A percentile compares a stretch with the other conserved stretches of the same genome.
phyloP scores from a whole-genome alignment of 1,140 invertebrate genomes.

The Solenopsis invicta region DNA sequence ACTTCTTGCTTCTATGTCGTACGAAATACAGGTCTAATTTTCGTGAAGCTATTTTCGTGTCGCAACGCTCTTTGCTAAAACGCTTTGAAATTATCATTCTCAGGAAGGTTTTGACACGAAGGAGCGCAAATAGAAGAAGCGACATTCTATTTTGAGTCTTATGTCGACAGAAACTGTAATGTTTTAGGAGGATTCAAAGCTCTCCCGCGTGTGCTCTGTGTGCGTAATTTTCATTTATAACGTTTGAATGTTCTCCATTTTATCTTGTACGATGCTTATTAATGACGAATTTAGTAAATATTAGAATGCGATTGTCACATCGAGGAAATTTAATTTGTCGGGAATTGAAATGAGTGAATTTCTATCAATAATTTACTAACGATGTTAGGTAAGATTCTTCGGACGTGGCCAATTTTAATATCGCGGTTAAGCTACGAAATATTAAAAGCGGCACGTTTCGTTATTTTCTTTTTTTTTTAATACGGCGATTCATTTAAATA shows the following conservation, averaged over 20 bases:
- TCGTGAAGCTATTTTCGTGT: neutral
- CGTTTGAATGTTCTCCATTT: neutral
- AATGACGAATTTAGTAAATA: neutral
- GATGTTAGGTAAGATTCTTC: neutral
- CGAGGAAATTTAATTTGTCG: neutral
- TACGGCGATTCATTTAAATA: neutral
- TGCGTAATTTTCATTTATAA: constrained; percentile 29
- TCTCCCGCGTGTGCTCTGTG: neutral
- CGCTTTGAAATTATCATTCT: neutral
- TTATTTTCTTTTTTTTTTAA: neutral
- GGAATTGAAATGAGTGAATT: neutral
- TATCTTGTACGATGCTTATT: neutral
- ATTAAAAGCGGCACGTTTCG: neutral
- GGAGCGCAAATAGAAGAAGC: neutral
- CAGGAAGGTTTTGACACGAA: neutral
- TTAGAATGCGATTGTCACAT: neutral
- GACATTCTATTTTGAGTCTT: neutral
- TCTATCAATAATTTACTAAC: neutral
- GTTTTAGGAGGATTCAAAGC: constrained; percentile 3
- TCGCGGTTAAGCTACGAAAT: neutral
- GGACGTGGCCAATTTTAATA: neutral
- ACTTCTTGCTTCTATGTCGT: neutral
- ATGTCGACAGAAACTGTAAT: neutral
- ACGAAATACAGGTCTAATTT: constrained; percentile 21
- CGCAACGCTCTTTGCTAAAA: neutral